Base-by-base conservation (phyloP, 2,888 invertebrate species). In the Panopea generosa region DNA sequence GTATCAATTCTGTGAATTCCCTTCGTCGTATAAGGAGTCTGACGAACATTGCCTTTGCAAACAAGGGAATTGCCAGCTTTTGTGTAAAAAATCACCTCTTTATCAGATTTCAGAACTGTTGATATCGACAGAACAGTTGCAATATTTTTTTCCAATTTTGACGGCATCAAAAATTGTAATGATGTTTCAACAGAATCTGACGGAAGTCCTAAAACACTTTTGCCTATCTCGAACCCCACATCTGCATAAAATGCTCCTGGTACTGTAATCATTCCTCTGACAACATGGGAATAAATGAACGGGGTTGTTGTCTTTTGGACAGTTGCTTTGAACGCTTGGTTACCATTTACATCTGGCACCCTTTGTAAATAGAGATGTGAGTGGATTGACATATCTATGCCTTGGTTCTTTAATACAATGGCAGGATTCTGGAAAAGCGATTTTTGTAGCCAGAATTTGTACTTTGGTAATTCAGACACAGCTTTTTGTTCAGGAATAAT, bases 201-300 rank as follows among this genome's bases (percentile, higher is more conserved):
- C 7, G 43, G 18, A 4, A 22, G 2, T 20, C 29, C 20, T 11
- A 66, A 24, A 45, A 33, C 6, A 18, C 29, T 22, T 66, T 43
- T 50, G 40, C 70, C 82, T 1, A 82, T 29, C 40, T 74, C 77
- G 7, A 83, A 52, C 1, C 67, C 79, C 0, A 74, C 71, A 24
- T 85, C 85, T 2, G 57, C 77, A 52, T 81, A 81, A 14, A 77
- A 43, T 2, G 81, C 73, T 3, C 84, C 84, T 4, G 82, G 86
- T 1, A 84, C 72, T 11, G 84, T 29, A 20, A 77, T 56, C n/a
- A 33, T 73, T 0, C 61, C 77, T 0, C 50, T 53, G 0, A 86
- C 73, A n/a, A 59, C 27, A 59, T 86, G 86, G 9, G 78, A 68
- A 55, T 70, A 86, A 7, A 83, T 70, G 59, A 74, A 82, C 4